These are phyloP conservation scores for Brachionus calyciflorus DNA, from an alignment of 1,140 invertebrate species.

Conservation along the genomic window DNA sequence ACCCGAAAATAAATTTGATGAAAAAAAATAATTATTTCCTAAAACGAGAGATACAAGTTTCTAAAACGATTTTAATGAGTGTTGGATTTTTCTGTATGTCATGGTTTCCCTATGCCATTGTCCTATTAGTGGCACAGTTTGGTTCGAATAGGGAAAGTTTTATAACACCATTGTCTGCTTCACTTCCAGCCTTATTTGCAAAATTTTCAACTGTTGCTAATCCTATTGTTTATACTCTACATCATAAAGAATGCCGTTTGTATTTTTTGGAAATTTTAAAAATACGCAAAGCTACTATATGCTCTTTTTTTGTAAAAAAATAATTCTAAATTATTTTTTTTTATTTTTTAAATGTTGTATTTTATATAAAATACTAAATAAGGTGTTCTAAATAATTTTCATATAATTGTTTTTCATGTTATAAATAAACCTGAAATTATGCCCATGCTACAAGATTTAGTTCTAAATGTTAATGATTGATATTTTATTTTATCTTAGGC, in stretches of 20 bases:
- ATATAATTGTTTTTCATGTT: no score
- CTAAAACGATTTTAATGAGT: constrained; percentile 3
- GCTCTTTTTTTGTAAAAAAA: no score
- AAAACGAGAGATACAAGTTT: constrained; percentile 27
- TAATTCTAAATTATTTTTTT: no score
- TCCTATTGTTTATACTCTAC: constrained; percentile 29
- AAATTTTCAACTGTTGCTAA: constrained; percentile 38
- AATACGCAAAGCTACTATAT: no score
- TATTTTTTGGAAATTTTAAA: constrained; percentile 14
- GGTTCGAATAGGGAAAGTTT: background rate
- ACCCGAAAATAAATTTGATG: background rate
- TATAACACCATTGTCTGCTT: constrained; percentile 13
- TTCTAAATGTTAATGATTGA: no score
- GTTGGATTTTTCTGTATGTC: constrained; percentile 8
- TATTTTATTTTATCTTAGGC: no score
- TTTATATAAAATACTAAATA: no score
- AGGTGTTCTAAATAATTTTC: no score
- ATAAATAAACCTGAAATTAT: no score
- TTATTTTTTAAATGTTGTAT: no score
- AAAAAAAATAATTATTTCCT: constrained; percentile 29
- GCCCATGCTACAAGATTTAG: no score
- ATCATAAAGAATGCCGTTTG: background rate
- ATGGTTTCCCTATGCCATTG: constrained; percentile 13
- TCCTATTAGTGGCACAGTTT: background rate
- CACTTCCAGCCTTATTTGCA: constrained; percentile 34